Percentiles rank a stretch among this genome's conserved stretches.
phyloP scores from a whole-genome alignment of 1,140 invertebrate genomes.

The Calosoma granatense region DNA sequence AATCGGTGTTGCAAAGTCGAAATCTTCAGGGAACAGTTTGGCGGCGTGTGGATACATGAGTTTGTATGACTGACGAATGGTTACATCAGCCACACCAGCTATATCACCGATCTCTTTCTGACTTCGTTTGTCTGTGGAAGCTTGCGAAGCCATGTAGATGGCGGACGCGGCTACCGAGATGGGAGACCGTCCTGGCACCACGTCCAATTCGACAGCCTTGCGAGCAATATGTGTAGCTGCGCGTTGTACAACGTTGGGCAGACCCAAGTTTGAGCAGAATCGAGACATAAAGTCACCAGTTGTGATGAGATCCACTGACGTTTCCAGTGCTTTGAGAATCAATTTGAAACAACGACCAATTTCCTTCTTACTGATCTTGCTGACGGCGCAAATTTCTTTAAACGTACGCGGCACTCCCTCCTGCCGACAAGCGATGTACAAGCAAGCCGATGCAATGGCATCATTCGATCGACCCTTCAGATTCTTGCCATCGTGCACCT shows the following conservation, averaged over 20 bases:
- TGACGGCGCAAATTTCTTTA: constrained; percentile 98
- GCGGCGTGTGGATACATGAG: constrained; percentile 91
- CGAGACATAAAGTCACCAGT: constrained; percentile 97
- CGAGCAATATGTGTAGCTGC: constrained; percentile 94
- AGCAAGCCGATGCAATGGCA: constrained; percentile 95
- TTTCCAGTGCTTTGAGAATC: constrained; percentile 85
- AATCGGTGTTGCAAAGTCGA: constrained; percentile 90
- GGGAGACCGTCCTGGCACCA: constrained; percentile 96
- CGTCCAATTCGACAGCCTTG: constrained; percentile 93
- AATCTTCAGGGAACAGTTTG: constrained; percentile 91
- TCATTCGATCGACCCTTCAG: constrained; percentile 92
- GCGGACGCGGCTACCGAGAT: constrained; percentile 98
- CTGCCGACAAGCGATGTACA: constrained; percentile 98
- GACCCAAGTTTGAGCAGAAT: constrained; percentile 75
- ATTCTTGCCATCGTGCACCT: constrained; percentile 96
- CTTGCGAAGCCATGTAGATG: constrained; percentile 99
- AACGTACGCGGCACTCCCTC: constrained; percentile 98
- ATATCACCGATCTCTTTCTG: constrained; percentile 99
- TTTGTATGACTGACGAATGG: constrained; percentile 96
- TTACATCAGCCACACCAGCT: constrained; percentile 97
- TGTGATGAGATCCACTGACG: constrained; percentile 95
- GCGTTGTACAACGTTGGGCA: constrained; percentile 87
- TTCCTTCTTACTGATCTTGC: constrained; percentile 98
- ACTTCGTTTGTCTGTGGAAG: constrained; percentile 88
- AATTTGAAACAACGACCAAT: constrained; percentile 95